Evolutionary conservation across 2,888 invertebrate genomes (phyloP).

Genomic region (Sinotaia quadrata): DNA sequence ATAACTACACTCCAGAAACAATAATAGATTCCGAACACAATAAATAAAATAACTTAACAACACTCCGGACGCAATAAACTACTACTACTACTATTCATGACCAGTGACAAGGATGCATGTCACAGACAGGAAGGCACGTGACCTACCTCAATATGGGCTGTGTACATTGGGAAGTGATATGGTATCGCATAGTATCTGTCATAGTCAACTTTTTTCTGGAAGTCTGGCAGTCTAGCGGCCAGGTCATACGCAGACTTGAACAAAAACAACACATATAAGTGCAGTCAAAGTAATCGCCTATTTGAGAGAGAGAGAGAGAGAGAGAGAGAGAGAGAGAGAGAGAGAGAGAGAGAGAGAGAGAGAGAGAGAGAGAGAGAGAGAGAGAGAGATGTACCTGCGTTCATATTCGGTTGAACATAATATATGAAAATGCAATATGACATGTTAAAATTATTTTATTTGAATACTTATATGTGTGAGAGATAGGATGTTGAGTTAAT

Average conservation of each 20-base stretch:
- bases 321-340: not conserved
- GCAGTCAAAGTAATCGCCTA: not conserved
- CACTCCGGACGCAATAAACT: too few relatives aligned
- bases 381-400: not conserved
- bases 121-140: too few relatives aligned
- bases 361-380: slow-evolving; percentile 14
- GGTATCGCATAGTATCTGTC: slow-evolving; percentile 22
- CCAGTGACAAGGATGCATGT: too few relatives aligned
- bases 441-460: too few relatives aligned
- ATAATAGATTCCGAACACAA: too few relatives aligned
- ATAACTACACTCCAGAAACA: too few relatives aligned
- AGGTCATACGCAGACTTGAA: slow-evolving; percentile 1
- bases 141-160: slow-evolving; percentile 25
- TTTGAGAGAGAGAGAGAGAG: not conserved
- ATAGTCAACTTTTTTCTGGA: slow-evolving; percentile 12
- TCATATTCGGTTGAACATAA: not conserved
- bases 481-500: too few relatives aligned
- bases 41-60: too few relatives aligned
- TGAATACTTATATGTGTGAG: too few relatives aligned
- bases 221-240: slow-evolving; percentile 9
- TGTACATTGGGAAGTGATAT: slow-evolving; percentile 20
- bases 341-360: not conserved
- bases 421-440: not conserved
- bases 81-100: too few relatives aligned
- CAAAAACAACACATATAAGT: not conserved